Conservation (phyloP, 2,797 vertebrate genomes). For the Hylomyscus alleni region DNA sequence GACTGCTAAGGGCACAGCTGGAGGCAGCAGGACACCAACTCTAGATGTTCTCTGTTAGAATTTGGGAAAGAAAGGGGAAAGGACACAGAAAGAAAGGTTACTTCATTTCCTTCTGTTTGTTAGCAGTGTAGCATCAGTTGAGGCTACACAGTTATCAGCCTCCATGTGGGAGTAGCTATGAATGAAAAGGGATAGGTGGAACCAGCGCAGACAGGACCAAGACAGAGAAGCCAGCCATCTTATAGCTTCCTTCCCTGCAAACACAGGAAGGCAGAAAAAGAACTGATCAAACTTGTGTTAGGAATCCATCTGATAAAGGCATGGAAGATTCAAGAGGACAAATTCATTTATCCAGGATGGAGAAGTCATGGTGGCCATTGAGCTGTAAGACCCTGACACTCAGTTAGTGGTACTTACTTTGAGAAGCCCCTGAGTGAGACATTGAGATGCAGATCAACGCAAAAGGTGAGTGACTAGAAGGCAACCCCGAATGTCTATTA, state of each 20-base stretch:
- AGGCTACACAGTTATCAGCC: not conserved
- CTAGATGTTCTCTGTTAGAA: too few species aligned
- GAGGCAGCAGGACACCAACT: not conserved
- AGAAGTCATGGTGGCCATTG: not conserved
- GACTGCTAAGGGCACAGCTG: not conserved
- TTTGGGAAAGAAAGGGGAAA: not conserved
- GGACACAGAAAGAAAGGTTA: rapidly evolving
- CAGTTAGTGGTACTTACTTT: too few species aligned
- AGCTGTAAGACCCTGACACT: too few species aligned
- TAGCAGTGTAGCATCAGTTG: too few species aligned
- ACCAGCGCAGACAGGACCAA: rapidly evolving
- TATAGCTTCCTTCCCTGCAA: not conserved
- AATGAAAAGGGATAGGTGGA: not conserved
- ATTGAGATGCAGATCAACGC: too few species aligned
- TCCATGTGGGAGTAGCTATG: not conserved
- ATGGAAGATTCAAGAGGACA: not conserved
- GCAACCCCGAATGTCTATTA: too few species aligned
- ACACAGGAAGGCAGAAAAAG: not conserved
- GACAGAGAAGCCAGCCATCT: not conserved
- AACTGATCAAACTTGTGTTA: rapidly evolving
- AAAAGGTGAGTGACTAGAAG: too few species aligned
- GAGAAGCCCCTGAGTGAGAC: too few species aligned
- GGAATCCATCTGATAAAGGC: not conserved
- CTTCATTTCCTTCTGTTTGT: too few species aligned
- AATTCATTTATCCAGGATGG: too few species aligned